Percentiles rank a stretch among this genome's conserved stretches.
Evolutionary conservation across 1,140 invertebrate genomes (phyloP).

Genomic region (Tetramorium simillimum): DNA sequence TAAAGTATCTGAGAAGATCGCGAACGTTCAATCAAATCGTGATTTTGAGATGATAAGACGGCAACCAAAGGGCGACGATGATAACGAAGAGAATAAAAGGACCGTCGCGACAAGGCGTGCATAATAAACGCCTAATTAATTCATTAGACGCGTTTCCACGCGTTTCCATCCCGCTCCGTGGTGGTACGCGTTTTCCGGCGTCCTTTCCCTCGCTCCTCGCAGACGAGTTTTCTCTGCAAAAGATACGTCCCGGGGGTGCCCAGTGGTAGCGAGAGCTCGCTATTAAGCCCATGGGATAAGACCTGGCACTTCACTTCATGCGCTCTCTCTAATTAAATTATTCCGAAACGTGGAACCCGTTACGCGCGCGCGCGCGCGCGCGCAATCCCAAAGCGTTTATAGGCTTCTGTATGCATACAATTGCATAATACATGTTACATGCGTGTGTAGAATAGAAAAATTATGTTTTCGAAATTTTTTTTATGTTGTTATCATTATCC

Average conservation of each 20-base stretch:
- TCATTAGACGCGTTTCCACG: slow-evolving; percentile 43
- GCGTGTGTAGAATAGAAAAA: not conserved
- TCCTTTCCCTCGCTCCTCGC: slow-evolving; percentile 7
- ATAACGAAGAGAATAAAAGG: not conserved
- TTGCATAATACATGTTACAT: not conserved
- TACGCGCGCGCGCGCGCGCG: not conserved
- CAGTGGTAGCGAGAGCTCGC: slow-evolving; percentile 65
- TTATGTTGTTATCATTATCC: too few relatives aligned
- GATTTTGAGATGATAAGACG: not conserved
- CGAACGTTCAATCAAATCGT: not conserved
- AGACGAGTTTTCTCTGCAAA: slow-evolving; percentile 31
- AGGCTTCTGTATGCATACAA: not conserved
- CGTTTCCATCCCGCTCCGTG: slow-evolving; percentile 8
- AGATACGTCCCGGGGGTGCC: slow-evolving; percentile 65
- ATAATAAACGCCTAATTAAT: slow-evolving; percentile 67
- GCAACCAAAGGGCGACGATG: not conserved
- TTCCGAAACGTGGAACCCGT: slow-evolving; percentile 71
- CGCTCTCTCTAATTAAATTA: slow-evolving; percentile 79
- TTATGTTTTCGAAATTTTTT: not conserved
- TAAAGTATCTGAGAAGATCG: not conserved
- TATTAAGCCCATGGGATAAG: slow-evolving; percentile 80
- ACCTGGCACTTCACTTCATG: slow-evolving; percentile 74
- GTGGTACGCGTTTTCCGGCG: slow-evolving; percentile 30
- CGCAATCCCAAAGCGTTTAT: not conserved
- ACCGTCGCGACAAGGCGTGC: not conserved